A percentile compares a stretch with the other conserved stretches of the same genome.
phyloP scores from a whole-genome alignment of 1,140 invertebrate genomes.

The Drosophila murphyi region DNA sequence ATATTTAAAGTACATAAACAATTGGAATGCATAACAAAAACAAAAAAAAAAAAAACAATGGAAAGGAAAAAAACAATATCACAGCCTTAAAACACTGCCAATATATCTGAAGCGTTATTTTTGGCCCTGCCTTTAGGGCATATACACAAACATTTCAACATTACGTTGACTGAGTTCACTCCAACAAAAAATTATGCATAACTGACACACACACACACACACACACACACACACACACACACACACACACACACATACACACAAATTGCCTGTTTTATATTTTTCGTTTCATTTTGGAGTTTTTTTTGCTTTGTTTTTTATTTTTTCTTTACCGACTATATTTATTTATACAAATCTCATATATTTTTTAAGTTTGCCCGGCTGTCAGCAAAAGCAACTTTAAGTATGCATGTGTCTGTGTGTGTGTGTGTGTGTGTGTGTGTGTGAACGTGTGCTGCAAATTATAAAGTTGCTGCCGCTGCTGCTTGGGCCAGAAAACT shows the following conservation, averaged over 20 bases:
- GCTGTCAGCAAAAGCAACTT: conserved; percentile 14
- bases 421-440: background rate
- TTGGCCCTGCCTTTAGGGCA: background rate
- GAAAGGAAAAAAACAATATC: background rate
- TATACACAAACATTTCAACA: background rate
- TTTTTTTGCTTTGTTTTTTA: conserved; percentile 1
- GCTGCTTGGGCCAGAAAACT: conserved; percentile 22
- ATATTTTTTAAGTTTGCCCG: conserved; percentile 59
- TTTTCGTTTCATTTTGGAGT: conserved; percentile 5
- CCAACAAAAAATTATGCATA: too few relatives aligned
- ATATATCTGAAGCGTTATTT: conserved; percentile 12
- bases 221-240: background rate
- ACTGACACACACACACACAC: too few relatives aligned
- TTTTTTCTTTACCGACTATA: conserved; percentile 21
- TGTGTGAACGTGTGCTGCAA: conserved; percentile 31
- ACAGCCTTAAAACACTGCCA: conserved; percentile 3
- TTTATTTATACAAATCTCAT: conserved; percentile 73
- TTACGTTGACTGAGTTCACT: conserved; percentile 2
- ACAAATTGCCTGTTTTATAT: background rate
- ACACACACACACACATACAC: conserved; percentile 1
- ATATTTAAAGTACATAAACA: too few relatives aligned
- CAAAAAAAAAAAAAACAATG: too few relatives aligned
- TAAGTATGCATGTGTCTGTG: conserved; percentile 11
- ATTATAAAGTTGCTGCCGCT: conserved; percentile 57
- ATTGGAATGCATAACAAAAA: too few relatives aligned